These are phyloP conservation scores for Phymastichus coffea DNA, from an alignment of 1,140 invertebrate species.

Conservation along the genomic window DNA sequence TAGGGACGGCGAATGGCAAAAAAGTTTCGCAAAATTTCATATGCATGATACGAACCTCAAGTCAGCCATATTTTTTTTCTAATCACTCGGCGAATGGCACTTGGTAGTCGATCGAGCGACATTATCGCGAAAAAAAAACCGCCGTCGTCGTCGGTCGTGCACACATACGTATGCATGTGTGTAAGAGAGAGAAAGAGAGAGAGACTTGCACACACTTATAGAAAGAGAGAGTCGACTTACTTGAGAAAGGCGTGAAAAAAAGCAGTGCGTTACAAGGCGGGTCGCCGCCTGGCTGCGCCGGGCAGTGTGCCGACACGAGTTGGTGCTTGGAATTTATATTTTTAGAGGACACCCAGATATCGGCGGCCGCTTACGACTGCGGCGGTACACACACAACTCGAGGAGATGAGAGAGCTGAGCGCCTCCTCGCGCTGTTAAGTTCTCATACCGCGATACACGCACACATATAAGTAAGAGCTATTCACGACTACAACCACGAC, in stretches of 20 bases:
- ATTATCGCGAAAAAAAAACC: neutral
- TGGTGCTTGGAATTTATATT: slow-evolving; percentile 47
- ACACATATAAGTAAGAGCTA: too few species aligned
- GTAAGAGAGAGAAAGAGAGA: too few species aligned
- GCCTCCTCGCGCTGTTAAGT: neutral
- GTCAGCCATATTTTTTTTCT: slow-evolving; percentile 23
- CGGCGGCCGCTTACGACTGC: slow-evolving; percentile 29
- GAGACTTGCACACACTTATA: neutral
- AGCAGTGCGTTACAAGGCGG: slow-evolving; percentile 7
- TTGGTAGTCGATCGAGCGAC: neutral
- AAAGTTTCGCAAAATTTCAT: too few species aligned
- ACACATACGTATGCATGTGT: neutral
- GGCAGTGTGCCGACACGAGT: slow-evolving; percentile 31
- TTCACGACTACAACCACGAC: too few species aligned
- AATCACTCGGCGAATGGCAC: slow-evolving; percentile 4
- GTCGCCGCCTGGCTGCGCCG: slow-evolving; percentile 15
- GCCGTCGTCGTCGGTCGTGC: too few species aligned
- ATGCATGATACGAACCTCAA: neutral
- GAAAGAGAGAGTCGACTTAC: neutral
- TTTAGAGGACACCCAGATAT: slow-evolving; percentile 49
- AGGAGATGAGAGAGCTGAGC: too few species aligned
- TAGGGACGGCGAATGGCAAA: too few species aligned
- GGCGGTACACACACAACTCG: too few species aligned
- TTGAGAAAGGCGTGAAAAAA: slow-evolving; percentile 19
- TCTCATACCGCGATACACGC: neutral